Evolutionary conservation across 2,113 vertebrate species (phyloP), one percentile per base, ranked within the genome.

Genomic region (Crotophaga sulcirostris): DNA sequence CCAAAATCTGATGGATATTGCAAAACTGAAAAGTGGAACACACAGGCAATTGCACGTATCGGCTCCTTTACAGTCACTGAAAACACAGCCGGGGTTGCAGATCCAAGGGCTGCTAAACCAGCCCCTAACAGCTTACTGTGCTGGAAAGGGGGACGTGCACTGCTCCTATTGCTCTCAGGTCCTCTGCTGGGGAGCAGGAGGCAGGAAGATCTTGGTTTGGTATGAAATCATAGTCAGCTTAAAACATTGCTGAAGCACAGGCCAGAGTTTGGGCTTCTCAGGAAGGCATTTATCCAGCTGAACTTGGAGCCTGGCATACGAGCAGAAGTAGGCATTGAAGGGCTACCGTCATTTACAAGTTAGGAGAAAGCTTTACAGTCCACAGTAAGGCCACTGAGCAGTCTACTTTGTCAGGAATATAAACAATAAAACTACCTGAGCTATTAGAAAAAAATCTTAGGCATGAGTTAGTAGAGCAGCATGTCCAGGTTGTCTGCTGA

Each of bases 21-120:
- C 29, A 70, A 52, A 78, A 34, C 7, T 52, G 51, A 13, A 23
- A 60, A 34, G 12, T 26, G 31, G 24, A 87, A 52, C 40, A 23
- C 0, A 9, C 28, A 60, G 15, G 24, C 25, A 69, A 55, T 5
- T 42, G 6, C 5, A 4, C 3, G 1, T 3, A 28, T 11, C 40
- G 54, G n/a, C 26, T 49, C 24, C 5, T 0, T 44, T 18, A 49
- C 0, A 4, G 66, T 10, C 28, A 52, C 28, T 42, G 56, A 38
- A 55, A 34, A 2, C 33, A 2, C 2, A 47, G 6, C 40, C 15
- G 11, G 21, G 29, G 58, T n/a, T 90, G 31, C 78, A 58, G 56
- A 24, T 6, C 33, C 69, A 13, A 31, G 52, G 36, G 36, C 26
- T 25, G 59, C 36, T 17, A 38, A 58, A 42, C 7, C 74, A 90